These are phyloP conservation scores for Actinopyga echinites DNA, from an alignment of 53 echinoderm and acorn worm genomes.

Conservation along the genomic window DNA sequence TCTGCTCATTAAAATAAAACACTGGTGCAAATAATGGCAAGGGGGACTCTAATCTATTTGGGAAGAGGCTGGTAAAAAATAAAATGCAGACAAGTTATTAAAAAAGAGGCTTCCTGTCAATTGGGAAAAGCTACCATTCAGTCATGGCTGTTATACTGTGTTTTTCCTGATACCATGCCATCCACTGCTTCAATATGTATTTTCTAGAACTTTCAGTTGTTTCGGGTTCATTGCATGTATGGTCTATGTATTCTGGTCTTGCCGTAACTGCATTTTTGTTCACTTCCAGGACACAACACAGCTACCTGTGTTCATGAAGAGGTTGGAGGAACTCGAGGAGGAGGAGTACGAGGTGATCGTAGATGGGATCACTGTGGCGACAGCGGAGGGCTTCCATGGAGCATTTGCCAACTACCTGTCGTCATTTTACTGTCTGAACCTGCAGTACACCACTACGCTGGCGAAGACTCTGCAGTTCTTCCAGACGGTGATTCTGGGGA, in stretches of 20 bases:
- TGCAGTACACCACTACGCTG: not conserved
- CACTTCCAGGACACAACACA: not conserved
- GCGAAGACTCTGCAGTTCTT: too few relatives aligned
- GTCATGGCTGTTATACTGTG: too few relatives aligned
- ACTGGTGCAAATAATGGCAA: too few relatives aligned
- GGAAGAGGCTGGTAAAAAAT: too few relatives aligned
- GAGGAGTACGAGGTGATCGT: not conserved
- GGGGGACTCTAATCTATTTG: too few relatives aligned
- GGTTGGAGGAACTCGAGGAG: not conserved
- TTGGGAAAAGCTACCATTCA: too few relatives aligned
- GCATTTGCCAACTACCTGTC: not conserved
- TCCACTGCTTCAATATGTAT: too few relatives aligned
- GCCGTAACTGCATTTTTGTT: not conserved
- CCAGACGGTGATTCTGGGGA: too few relatives aligned
- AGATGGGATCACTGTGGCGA: not conserved
- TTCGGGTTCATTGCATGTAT: not conserved
- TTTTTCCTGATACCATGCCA: too few relatives aligned
- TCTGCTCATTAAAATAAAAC: too few relatives aligned
- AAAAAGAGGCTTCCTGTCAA: too few relatives aligned
- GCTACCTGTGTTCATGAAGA: not conserved
- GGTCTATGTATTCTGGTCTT: not conserved
- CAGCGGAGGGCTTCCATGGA: not conserved
- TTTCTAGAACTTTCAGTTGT: not conserved
- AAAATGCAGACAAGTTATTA: too few relatives aligned
- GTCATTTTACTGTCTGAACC: not conserved